Percentiles rank a stretch among this genome's conserved stretches.
phyloP scores from a whole-genome alignment of 2,113 vertebrate genomes.

The Thryonomys swinderianus region DNA sequence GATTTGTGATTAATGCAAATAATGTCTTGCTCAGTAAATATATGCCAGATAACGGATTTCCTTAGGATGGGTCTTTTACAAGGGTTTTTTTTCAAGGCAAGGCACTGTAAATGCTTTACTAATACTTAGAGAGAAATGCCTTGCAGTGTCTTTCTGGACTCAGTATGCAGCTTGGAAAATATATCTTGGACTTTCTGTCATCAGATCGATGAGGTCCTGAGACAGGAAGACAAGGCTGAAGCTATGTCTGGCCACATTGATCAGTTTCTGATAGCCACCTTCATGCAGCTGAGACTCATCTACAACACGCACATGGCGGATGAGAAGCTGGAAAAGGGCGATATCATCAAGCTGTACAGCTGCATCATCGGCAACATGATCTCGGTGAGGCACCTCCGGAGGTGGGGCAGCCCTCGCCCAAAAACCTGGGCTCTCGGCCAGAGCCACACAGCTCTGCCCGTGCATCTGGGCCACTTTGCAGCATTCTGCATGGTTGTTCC shows the following conservation, averaged over 20 bases:
- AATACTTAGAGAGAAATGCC: background rate
- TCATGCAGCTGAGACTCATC: conserved; percentile 98
- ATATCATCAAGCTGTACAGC: conserved; percentile 97
- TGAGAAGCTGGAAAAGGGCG: conserved; percentile 95
- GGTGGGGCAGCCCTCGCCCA: background rate
- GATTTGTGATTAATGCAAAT: background rate
- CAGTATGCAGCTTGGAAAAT: conserved; percentile 55
- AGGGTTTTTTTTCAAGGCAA: background rate
- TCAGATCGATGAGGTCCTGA: conserved; percentile 97
- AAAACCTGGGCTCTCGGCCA: background rate
- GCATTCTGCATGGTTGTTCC: background rate
- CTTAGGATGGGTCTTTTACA: conserved; percentile 44
- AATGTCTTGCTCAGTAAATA: conserved; percentile 26
- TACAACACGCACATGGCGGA: conserved; percentile 98
- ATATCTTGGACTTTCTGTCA: conserved; percentile 62
- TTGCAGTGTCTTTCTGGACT: conserved; percentile 34
- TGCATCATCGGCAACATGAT: conserved; percentile 99
- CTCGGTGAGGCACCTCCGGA: conserved; percentile 90
- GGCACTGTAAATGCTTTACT: conserved; percentile 40
- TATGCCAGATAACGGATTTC: background rate
- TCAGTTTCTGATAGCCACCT: conserved; percentile 97
- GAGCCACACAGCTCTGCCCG: background rate
- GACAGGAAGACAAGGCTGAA: conserved; percentile 97
- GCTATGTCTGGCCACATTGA: conserved; percentile 99
- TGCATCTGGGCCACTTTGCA: background rate